These are phyloP conservation scores for Poeciliopsis paucimaculata DNA, from an alignment of 2,797 vertebrate genomes.

Conservation along the genomic window DNA sequence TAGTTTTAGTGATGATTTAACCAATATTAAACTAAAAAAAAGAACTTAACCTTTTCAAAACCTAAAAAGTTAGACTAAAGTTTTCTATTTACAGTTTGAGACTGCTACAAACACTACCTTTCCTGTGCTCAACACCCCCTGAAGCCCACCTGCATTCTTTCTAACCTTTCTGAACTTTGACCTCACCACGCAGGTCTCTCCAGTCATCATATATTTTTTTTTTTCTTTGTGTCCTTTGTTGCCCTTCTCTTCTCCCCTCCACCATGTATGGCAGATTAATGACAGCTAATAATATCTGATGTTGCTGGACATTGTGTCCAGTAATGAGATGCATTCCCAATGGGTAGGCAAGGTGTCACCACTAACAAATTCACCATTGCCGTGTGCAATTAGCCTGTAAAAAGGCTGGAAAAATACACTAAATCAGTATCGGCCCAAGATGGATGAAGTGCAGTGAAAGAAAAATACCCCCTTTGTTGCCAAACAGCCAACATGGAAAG, in stretches of 20 bases:
- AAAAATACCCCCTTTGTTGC: constrained; percentile 78
- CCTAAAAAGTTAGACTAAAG: background rate
- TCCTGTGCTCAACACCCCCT: constrained; percentile 31
- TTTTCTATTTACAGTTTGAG: constrained; percentile 14
- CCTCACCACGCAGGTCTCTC: constrained; percentile 75
- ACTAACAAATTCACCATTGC: constrained; percentile 97
- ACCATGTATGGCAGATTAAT: constrained; percentile 97
- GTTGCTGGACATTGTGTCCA: constrained; percentile 94
- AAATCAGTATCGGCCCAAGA: constrained; percentile 91
- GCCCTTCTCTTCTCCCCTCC: constrained; percentile 60
- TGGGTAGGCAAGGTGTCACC: constrained; percentile 95
- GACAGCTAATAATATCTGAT: constrained; percentile 99
- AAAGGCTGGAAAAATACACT: constrained; percentile 91
- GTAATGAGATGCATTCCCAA: constrained; percentile 99
- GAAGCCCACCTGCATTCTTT: constrained; percentile 59
- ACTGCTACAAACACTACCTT: constrained; percentile 36
- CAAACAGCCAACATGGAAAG: constrained; percentile 71
- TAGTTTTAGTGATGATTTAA: background rate
- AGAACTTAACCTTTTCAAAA: background rate
- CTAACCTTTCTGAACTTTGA: constrained; percentile 81
- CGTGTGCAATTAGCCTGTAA: constrained; percentile 96
- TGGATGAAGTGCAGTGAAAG: constrained; percentile 84
- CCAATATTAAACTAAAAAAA: background rate
- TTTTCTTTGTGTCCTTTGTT: constrained; percentile 83
- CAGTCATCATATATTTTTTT: constrained; percentile 80